Base-by-base conservation (phyloP, 2,888 invertebrate species). In the Hirtodrosophila histrioides region DNA sequence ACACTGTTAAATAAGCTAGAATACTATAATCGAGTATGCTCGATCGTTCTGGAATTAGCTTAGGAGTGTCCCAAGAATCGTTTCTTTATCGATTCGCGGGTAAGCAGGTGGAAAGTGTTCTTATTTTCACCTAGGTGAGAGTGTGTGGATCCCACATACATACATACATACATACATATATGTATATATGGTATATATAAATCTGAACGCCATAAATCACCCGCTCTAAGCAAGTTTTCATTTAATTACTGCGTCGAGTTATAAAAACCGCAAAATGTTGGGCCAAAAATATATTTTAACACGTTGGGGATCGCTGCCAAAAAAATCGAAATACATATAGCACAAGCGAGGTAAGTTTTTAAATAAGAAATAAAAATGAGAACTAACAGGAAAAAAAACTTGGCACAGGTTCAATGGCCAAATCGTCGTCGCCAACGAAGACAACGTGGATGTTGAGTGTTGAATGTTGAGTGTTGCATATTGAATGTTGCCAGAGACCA, bases 351-450 rank as follows among this genome's bases (percentile, higher is more conserved):
- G 54, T 45, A 40, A n/a, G 37, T 51, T 51, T 8, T 54, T n/a
- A 57, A 56, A 45, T 60, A 40, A 55, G 17, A 31, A 40, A 54
- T 68, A 55, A 68, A 69, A 63, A 55, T 23, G 31, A 63, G 60
- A 69, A 78, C 50, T 58, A 54, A 27, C 33, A 46, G 27, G 57
- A 65, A 60, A 57, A 55, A 82, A 85, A 64, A 71, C 84, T 89
- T 89, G 89, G 89, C 89, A 89, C 67, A 82, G 75, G 89, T 89
- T 89, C 89, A 89, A 89, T 88, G 89, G 80, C 88, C 89, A 88
- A 31, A 81, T 54, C 49, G 67, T 29, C 29, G 73, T 23, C 35
- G 8, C 8, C 17, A 39, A 11, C 33, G 61, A 50, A 36, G 63
- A 37, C 29, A 40, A 44, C 64, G 46, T 44, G 24, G 40, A 50